These are phyloP conservation scores for Zele albiditarsus DNA, from an alignment of 2,888 invertebrate species.

Conservation along the genomic window DNA sequence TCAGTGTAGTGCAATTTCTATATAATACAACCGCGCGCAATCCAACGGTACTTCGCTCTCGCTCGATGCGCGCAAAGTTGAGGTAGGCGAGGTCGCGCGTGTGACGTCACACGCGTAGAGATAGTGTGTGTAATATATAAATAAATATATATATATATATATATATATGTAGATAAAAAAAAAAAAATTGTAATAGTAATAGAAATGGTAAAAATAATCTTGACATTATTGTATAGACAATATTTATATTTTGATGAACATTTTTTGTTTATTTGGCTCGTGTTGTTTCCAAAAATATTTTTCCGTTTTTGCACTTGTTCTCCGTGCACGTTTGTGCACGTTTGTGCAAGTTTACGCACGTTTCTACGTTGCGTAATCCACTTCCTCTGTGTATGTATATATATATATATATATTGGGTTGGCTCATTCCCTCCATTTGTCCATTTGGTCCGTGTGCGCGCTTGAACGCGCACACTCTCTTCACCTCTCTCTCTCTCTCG, in stretches of 20 bases:
- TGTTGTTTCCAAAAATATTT: neutral
- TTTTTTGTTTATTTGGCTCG: too few species aligned
- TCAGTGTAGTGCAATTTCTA: conserved; percentile 3
- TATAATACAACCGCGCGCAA: neutral
- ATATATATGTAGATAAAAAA: too few species aligned
- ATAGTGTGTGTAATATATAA: neutral
- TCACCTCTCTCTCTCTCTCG: conserved; percentile 33
- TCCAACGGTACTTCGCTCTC: conserved; percentile 62
- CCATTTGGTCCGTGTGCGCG: neutral
- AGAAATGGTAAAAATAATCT: too few species aligned
- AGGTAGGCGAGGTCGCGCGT: conserved; percentile 71
- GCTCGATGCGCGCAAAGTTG: conserved; percentile 63
- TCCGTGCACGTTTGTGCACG: neutral
- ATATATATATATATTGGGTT: neutral
- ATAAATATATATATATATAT: neutral
- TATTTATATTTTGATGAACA: too few species aligned
- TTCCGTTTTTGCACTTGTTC: neutral
- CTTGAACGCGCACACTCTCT: conserved; percentile 10
- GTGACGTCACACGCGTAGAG: conserved; percentile 58
- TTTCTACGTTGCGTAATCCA: conserved; percentile 3
- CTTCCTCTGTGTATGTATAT: neutral
- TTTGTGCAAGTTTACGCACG: neutral
- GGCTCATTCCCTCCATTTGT: neutral
- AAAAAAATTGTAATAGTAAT: neutral
- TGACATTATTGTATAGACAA: too few species aligned